Conservation (phyloP, 2,888 invertebrate species). For the Trichopria drosophilae region DNA sequence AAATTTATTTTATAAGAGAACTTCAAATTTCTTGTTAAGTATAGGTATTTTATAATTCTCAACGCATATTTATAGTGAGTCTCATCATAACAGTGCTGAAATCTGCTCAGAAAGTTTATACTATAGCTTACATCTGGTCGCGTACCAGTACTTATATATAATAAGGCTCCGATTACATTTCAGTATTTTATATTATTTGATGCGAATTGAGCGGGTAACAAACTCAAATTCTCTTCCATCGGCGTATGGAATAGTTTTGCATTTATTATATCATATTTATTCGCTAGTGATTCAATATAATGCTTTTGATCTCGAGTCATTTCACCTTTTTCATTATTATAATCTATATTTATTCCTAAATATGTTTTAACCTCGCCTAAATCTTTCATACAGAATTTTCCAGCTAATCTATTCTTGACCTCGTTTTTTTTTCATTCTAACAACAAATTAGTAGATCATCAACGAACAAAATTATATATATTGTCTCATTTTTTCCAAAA, state of each 20-base stretch:
- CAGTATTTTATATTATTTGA: slow-evolving; percentile 7
- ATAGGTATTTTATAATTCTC: slow-evolving; percentile 45
- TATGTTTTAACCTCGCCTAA: no score
- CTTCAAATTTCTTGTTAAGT: slow-evolving; percentile 38
- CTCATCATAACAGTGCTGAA: slow-evolving; percentile 46
- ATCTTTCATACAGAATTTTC: no score
- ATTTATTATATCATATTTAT: slow-evolving; percentile 38
- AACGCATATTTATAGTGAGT: slow-evolving; percentile 42
- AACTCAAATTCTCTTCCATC: slow-evolving; percentile 43
- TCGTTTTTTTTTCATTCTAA: slow-evolving; percentile 8
- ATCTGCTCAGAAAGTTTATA: slow-evolving; percentile 49
- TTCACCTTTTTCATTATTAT: slow-evolving; percentile 17
- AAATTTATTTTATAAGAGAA: slow-evolving; percentile 29
- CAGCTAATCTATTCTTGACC: slow-evolving; percentile 12
- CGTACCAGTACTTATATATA: slow-evolving; percentile 46
- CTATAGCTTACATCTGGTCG: slow-evolving; percentile 45
- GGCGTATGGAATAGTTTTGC: slow-evolving; percentile 40
- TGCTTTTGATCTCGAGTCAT: slow-evolving; percentile 44
- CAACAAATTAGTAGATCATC: slow-evolving; percentile 17
- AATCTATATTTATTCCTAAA: no score
- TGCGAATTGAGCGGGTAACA: slow-evolving; percentile 17
- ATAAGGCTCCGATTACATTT: slow-evolving; percentile 35
- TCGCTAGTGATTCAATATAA: no score
- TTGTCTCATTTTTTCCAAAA: neutral
- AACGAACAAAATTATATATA: slow-evolving; percentile 17